Conservation (phyloP, 2,797 vertebrate species). For the Fratercula arctica region DNA sequence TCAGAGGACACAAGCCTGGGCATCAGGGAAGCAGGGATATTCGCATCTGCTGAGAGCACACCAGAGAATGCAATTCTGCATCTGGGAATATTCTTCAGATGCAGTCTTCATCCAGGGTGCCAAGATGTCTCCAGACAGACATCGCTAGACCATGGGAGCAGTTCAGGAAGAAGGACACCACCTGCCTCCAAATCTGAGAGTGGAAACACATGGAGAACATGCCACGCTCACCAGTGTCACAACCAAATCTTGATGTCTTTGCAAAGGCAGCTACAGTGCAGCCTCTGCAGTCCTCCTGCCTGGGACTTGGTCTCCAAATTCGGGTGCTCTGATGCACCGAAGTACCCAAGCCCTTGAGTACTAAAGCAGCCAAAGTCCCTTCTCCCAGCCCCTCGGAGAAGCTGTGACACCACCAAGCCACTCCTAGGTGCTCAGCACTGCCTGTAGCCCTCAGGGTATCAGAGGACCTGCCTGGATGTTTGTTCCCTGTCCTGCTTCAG, state of each 20-base stretch:
- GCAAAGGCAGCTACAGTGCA: neutral
- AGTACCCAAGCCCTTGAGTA: neutral
- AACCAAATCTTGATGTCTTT: neutral
- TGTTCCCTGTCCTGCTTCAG: neutral
- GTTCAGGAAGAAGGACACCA: neutral
- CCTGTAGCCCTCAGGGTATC: neutral
- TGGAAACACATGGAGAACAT: neutral
- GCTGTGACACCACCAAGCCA: neutral
- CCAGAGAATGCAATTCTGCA: neutral
- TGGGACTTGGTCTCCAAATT: neutral
- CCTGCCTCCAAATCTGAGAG: neutral
- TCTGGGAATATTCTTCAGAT: neutral
- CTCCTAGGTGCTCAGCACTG: neutral
- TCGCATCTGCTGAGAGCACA: neutral
- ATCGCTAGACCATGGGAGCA: neutral
- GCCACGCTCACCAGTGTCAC: neutral
- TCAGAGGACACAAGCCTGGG: neutral
- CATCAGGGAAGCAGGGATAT: neutral
- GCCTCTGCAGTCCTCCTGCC: neutral
- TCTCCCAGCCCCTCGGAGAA: neutral
- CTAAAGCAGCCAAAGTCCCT: neutral
- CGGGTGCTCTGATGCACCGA: fast-evolving
- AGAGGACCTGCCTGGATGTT: neutral
- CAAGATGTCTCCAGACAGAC: neutral
- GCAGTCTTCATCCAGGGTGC: neutral